Base-by-base conservation (phyloP, 2,888 invertebrate species). In the Leptura quadrifasciata region DNA sequence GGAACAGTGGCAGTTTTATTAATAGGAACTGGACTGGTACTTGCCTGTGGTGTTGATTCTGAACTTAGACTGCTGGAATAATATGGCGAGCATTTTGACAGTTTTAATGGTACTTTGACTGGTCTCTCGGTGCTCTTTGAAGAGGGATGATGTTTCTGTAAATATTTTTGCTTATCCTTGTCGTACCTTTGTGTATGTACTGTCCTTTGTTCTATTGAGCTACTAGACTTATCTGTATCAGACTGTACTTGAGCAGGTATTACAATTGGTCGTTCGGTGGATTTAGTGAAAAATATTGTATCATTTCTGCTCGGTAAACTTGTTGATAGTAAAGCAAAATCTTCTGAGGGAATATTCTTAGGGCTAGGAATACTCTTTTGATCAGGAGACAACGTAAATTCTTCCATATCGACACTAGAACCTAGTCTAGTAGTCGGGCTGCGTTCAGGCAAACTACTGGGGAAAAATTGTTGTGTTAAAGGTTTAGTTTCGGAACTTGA, bases 41-140 rank as follows among this genome's bases (percentile, higher is more conserved):
- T 91, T 75, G 92, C 92, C 86, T 94, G 92, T 1, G 94, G 94
- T 1, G 94, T 94, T 27, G 94, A 94, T 83, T 94, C 94, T 0
- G 94, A 94, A 85, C 94, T 94, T 55, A 94, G 89, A 84, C 94
- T 94, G 84, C 94, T 94, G 31, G 94, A 94, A 87, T 94, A 94
- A 86, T 94, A 94, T 0, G 94, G 94, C 1, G 94, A 94, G 85
- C 94, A 94, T 85, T 94, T 93, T 0, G 93, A 91, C 35, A 94
- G 87, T 80, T 91, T 92, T 64, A 91, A 84, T 20, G 90, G 90
- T 20, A 89, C 88, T 83, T 89, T 90, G 1, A 88, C 85, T 0
- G 89, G 88, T 65, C 89, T 82, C 78, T 90, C 90, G 1, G 87
- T 87, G 47, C 89, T 88, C 80, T 85, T 87, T 6, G 79, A 78